Conservation (phyloP, 2,888 invertebrate genomes). For the Drosophila peninsularis region DNA sequence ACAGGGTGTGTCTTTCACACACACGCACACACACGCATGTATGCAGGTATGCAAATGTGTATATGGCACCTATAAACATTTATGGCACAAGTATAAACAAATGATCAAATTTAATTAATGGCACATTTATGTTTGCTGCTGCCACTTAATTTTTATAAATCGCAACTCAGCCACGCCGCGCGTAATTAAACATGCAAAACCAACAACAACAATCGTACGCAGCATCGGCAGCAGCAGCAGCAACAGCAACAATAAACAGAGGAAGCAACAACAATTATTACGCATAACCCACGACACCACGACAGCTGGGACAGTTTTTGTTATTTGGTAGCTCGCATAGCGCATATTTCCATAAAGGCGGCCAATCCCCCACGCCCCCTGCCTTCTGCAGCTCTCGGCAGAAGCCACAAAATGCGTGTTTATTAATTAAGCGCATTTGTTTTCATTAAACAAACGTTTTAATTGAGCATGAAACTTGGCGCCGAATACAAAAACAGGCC, state of each 20-base stretch:
- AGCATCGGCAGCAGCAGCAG: conserved; percentile 20
- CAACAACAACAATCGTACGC: conserved; percentile 20
- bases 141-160: conserved; percentile 71
- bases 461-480: conserved; percentile 83
- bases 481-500: conserved; percentile 58
- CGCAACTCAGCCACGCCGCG: conserved; percentile 41
- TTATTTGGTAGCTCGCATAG: conserved; percentile 41
- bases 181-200: conserved; percentile 63
- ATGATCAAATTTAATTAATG: conserved; percentile 70
- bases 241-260: conserved; percentile 30
- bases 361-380: conserved; percentile 6
- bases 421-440: conserved; percentile 85
- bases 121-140: conserved; percentile 51
- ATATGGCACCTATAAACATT: conserved; percentile 28
- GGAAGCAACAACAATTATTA: conserved; percentile 56
- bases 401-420: conserved; percentile 84
- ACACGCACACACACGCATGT: background rate
- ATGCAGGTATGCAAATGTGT: conserved; percentile 15
- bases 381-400: conserved; percentile 41
- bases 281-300: conserved; percentile 71
- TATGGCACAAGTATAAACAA: conserved; percentile 55
- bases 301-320: conserved; percentile 77
- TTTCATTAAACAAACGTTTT: conserved; percentile 85
- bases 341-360: conserved; percentile 29
- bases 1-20: conserved; percentile 31